Evolutionary conservation across 2,113 vertebrate species (phyloP).

Genomic region (Oncorhynchus tshawytscha): DNA sequence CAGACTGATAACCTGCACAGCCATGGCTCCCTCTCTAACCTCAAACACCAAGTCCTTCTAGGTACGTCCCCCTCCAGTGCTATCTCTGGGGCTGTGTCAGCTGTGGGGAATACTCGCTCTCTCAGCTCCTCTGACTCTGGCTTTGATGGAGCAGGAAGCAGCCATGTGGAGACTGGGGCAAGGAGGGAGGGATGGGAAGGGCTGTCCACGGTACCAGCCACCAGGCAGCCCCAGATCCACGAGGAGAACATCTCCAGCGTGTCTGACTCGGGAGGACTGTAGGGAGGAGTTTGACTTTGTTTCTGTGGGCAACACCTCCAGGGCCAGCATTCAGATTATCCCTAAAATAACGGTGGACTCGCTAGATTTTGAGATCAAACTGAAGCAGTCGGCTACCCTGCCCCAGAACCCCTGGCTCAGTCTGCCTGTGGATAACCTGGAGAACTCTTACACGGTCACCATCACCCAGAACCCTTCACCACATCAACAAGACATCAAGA

Average conservation of each 20-base stretch:
- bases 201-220: neutral
- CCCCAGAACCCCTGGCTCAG: slow-evolving; percentile 74
- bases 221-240: slow-evolving; percentile 11
- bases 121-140: slow-evolving; percentile 72
- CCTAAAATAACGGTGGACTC: slow-evolving; percentile 50
- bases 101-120: slow-evolving; percentile 47
- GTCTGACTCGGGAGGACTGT: slow-evolving; percentile 36
- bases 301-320: slow-evolving; percentile 29
- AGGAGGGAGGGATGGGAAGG: slow-evolving; percentile 32
- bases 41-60: neutral
- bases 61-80: neutral
- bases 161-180: slow-evolving; percentile 41
- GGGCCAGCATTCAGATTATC: slow-evolving; percentile 53
- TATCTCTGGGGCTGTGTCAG: neutral
- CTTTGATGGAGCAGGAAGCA: slow-evolving; percentile 59
- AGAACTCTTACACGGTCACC: slow-evolving; percentile 66
- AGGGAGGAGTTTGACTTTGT: slow-evolving; percentile 11
- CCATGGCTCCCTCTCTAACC: neutral
- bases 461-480: slow-evolving; percentile 48
- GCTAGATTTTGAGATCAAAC: slow-evolving; percentile 67
- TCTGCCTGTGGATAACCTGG: slow-evolving; percentile 66
- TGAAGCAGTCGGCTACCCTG: slow-evolving; percentile 49
- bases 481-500: slow-evolving; percentile 1
- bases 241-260: slow-evolving; percentile 37
- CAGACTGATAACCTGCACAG: neutral